These are phyloP conservation scores for Masticophis lateralis DNA, from an alignment of 2,797 vertebrate genomes.

Conservation along the genomic window DNA sequence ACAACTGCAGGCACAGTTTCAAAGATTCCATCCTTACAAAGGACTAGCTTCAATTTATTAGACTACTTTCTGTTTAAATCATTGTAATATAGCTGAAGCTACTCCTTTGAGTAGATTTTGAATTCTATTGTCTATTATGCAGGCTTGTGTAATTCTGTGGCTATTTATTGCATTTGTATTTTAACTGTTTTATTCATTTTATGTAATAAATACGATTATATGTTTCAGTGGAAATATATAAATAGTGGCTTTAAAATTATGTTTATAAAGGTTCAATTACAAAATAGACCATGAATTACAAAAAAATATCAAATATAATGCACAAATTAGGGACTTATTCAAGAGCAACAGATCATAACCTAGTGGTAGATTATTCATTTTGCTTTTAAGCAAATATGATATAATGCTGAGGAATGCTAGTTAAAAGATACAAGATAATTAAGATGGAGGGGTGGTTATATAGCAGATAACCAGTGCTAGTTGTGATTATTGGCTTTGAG, in stretches of 20 bases:
- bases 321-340: background rate
- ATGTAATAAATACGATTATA: background rate
- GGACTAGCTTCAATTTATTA: background rate
- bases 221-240: background rate
- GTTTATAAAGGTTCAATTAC: background rate
- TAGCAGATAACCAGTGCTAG: background rate
- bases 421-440: background rate
- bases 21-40: background rate
- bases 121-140: background rate
- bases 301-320: background rate
- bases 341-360: background rate
- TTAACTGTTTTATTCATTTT: background rate
- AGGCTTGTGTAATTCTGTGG: background rate
- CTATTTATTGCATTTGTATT: background rate
- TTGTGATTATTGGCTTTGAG: background rate
- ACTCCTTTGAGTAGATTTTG: background rate
- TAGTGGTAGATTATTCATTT: background rate
- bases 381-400: background rate
- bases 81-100: background rate
- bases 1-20: background rate
- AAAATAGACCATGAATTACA: background rate
- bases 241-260: background rate
- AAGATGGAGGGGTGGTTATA: background rate
- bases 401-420: background rate
- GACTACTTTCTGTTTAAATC: background rate